Percentiles rank a stretch among this genome's conserved stretches.
These are phyloP conservation scores for Dolichallabes microphthalmus DNA, from an alignment of 2,113 vertebrate genomes.

Conservation along the genomic window DNA sequence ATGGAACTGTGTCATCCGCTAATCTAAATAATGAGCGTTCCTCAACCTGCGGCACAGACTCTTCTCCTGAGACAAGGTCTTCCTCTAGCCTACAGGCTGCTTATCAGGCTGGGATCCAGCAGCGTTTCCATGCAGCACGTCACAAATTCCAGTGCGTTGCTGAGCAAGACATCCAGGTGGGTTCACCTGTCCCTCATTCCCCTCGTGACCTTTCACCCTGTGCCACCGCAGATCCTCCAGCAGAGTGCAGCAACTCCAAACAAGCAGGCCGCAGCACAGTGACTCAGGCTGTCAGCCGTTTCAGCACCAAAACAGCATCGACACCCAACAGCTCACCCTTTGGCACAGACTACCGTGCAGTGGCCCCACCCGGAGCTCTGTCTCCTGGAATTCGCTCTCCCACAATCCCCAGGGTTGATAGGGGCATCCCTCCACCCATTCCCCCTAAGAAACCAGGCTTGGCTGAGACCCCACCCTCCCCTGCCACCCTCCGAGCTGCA, in stretches of 20 bases:
- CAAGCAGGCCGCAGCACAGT: constrained; percentile 90
- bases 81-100: constrained; percentile 79
- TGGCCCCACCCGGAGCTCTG: constrained; percentile 73
- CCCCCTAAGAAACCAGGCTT: constrained; percentile 94
- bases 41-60: constrained; percentile 70
- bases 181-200: constrained; percentile 67
- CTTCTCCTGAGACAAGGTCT: constrained; percentile 34
- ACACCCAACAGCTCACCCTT: constrained; percentile 84
- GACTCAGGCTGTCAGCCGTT: constrained; percentile 90
- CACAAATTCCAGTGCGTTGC: constrained; percentile 87
- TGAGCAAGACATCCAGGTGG: constrained; percentile 64
- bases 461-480: constrained; percentile 80
- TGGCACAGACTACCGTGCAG: constrained; percentile 88
- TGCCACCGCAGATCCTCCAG: constrained; percentile 63
- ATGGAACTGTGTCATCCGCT: constrained; percentile 13
- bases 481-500: constrained; percentile 68
- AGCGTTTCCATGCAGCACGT: constrained; percentile 91
- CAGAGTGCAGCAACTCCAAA: constrained; percentile 80
- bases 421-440: constrained; percentile 92
- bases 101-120: constrained; percentile 94
- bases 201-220: constrained; percentile 78
- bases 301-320: constrained; percentile 76
- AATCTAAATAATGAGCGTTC: constrained; percentile 54
- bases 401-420: constrained; percentile 83
- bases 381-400: constrained; percentile 87